Evolutionary conservation across 2,113 vertebrate genomes (phyloP), one percentile per base, ranked within the genome.

Genomic region (Muntiacus reevesi): DNA sequence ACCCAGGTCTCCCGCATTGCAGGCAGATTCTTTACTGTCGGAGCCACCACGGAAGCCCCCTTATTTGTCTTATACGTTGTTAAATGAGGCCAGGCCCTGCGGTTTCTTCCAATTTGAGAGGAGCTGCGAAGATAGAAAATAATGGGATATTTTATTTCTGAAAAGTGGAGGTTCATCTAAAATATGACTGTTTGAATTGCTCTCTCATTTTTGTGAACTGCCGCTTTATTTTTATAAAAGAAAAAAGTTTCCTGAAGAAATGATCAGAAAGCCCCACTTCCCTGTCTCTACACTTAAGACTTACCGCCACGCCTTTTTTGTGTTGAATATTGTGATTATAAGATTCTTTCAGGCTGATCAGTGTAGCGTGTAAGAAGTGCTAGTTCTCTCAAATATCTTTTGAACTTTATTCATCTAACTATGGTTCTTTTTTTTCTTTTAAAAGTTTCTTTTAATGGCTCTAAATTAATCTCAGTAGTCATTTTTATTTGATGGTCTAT

Each of bases 41-140:
- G 71, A 74, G 71, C 71, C 71, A 12, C n/a, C 2, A 25, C 10
- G 36, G 21, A 25, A 74, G 71, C 36, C 21, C 71, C 21, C 57
- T 91, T 95, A 84, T 94, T 96, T 98, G 90, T 97, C 91, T 97
- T 78, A 23, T 8, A 43, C 7, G 3, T 40, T n/a, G 91, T 96
- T 92, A 84, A 97, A 67, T 27, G 55, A 92, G 85, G 85, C 89
- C 95, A 97, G 95, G 47, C 50, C 91, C 64, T 92, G 8, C 28
- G 16, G 0, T 96, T 92, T 76, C 43, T 86, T 97, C 52, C 95
- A 81, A 89, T 95, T 94, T 87, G 84, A 82, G 92, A 95, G 60
- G 93, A 87, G 92, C 64, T 57, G 1, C 36, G 67, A 89, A 94
- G 62, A 79, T 95, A 81, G 82, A 74, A 91, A 93, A 81, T 52